A percentile compares a stretch with the other conserved stretches of the same genome.
Evolutionary conservation across 2,888 invertebrate genomes (phyloP).

Genomic region (Brachypalpus laphriformis): DNA sequence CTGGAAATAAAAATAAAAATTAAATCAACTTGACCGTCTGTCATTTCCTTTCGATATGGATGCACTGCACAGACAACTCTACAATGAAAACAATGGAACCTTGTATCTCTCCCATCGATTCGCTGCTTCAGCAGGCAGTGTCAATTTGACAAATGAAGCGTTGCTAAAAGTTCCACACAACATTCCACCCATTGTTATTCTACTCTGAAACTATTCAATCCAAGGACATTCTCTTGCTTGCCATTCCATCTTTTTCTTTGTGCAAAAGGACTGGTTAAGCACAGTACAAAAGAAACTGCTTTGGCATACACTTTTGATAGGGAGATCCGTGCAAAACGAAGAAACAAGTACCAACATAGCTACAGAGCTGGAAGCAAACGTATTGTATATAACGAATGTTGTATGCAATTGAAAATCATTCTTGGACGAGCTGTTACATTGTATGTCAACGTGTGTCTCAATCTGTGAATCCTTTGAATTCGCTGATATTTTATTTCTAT

Average conservation of each 20-base stretch:
- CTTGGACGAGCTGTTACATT: not conserved
- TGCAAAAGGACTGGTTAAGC: slow-evolving; percentile 1
- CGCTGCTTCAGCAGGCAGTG: slow-evolving; percentile 4
- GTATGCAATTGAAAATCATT: not conserved
- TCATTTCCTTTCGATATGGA: not conserved
- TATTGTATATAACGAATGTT: no score
- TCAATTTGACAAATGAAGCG: slow-evolving; percentile 43
- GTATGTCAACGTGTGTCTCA: not conserved
- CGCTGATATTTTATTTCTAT: not conserved
- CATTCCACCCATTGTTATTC: slow-evolving; percentile 25
- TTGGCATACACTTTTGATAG: not conserved
- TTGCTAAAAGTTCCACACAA: slow-evolving; percentile 27
- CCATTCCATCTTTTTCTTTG: not conserved
- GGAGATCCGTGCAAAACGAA: not conserved
- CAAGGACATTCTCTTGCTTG: slow-evolving; percentile 1
- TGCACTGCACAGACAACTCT: not conserved
- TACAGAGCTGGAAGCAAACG: not conserved
- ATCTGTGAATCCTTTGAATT: not conserved
- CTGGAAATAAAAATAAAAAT: not conserved
- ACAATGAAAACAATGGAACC: slow-evolving; percentile 1
- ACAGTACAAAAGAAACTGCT: slow-evolving; percentile 4
- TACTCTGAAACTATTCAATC: slow-evolving; percentile 14
- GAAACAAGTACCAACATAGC: not conserved
- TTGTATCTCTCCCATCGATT: slow-evolving; percentile 3
- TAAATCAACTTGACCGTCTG: not conserved